Conservation (phyloP, 2,888 invertebrate genomes). For the Amitus sp. region DNA sequence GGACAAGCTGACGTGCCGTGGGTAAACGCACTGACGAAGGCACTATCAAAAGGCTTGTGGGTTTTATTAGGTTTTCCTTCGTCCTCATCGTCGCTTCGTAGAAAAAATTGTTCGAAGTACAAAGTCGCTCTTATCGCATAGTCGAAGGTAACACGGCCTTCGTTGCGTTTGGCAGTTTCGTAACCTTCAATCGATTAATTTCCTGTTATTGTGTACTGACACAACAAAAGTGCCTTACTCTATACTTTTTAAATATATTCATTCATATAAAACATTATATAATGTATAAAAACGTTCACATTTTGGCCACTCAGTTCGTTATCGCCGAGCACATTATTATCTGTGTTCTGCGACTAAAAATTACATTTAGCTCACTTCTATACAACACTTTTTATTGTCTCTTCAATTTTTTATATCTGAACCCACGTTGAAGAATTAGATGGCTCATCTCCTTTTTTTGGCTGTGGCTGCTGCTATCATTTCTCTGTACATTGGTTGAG, state of each 20-base stretch:
- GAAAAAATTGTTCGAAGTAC: conserved; percentile 36
- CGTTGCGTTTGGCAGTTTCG: conserved; percentile 26
- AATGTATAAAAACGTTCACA: conserved; percentile 63
- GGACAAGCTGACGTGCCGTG: conserved; percentile 48
- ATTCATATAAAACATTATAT: conserved; percentile 56
- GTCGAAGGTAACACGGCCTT: conserved; percentile 44
- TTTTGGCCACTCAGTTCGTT: conserved; percentile 65
- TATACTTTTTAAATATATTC: conserved; percentile 44
- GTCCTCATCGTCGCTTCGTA: conserved; percentile 38
- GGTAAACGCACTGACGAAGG: conserved; percentile 57
- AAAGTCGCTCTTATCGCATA: conserved; percentile 33
- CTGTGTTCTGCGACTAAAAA: conserved; percentile 60
- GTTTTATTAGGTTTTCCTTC: conserved; percentile 31
- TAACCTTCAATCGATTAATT: conserved; percentile 31
- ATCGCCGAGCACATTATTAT: conserved; percentile 61
- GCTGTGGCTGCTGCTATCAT: conserved; percentile 87
- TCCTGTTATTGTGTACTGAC: conserved; percentile 54
- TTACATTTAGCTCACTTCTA: conserved; percentile 59
- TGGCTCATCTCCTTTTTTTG: conserved; percentile 76
- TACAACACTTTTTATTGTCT: conserved; percentile 49
- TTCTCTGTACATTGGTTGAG: conserved; percentile 89
- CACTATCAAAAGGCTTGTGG: conserved; percentile 61
- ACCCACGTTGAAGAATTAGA: conserved; percentile 20
- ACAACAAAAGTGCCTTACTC: conserved; percentile 53
- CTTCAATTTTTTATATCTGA: conserved; percentile 35